phyloP scores from a whole-genome alignment of 1,140 invertebrate genomes.

The Diorhabda sublineata region DNA sequence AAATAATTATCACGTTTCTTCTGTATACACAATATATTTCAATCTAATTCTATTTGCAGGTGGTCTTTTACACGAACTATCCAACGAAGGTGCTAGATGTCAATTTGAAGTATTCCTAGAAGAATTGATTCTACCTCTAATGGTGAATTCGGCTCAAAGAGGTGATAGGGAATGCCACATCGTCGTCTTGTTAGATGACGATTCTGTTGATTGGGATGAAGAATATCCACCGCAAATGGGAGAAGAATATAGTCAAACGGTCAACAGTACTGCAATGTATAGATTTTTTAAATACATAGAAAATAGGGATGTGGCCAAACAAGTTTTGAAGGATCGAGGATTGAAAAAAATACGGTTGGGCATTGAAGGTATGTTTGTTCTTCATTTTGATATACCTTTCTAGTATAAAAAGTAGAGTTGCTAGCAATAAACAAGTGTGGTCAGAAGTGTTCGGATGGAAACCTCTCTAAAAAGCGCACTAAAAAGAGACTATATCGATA shows the following conservation, averaged over 20 bases:
- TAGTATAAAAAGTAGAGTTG: too few species aligned
- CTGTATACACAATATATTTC: too few species aligned
- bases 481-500: too few species aligned
- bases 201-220: slow-evolving; percentile 97
- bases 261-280: slow-evolving; percentile 88
- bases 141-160: slow-evolving; percentile 92
- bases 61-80: slow-evolving; percentile 94
- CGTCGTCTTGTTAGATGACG: slow-evolving; percentile 92
- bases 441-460: too few species aligned
- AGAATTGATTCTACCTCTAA: slow-evolving; percentile 89
- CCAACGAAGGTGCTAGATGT: slow-evolving; percentile 95
- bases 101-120: slow-evolving; percentile 97
- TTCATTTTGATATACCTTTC: neutral
- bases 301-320: slow-evolving; percentile 98
- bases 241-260: slow-evolving; percentile 95
- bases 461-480: too few species aligned
- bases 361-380: slow-evolving; percentile 69
- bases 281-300: slow-evolving; percentile 99
- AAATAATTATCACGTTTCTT: too few species aligned
- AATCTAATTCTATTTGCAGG: slow-evolving; percentile 52
- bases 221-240: slow-evolving; percentile 99
- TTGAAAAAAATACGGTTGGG: slow-evolving; percentile 98
- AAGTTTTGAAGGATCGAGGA: slow-evolving; percentile 96
- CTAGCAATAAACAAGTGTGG: too few species aligned
- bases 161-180: slow-evolving; percentile 88